Base-by-base conservation (phyloP, 1,140 invertebrate species). In the Drosophila persimilis region DNA sequence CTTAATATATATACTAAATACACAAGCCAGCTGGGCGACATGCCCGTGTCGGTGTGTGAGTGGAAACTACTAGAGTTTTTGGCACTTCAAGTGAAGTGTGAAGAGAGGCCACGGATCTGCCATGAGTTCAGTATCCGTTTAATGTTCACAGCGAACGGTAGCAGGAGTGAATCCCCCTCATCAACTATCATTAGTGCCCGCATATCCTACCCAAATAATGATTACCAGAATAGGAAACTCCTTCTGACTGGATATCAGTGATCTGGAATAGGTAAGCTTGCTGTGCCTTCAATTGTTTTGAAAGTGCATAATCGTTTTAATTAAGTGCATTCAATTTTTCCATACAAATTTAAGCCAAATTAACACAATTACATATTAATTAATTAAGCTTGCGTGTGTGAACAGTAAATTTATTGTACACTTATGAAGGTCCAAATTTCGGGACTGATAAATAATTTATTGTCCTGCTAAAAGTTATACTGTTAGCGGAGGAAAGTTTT, bases 1-100 rank as follows among this genome's bases (percentile, higher is more conserved):
- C 65, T 81, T 64, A 86, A 85, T 81, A 77, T 85, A 74, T 77
- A 77, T 61, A 63, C 44, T 50, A 51, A 67, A 58, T 73, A 66
- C 45, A 48, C 60, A 41, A 50, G 67, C 73, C 80, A 85, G 81
- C 63, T 86, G 81, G 35, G 69, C 50, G 73, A 80, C 63, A 73
- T 55, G 59, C 46, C 20, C 45, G 59, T 69, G 54, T 53, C 57
- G 29, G 59, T 48, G 73, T 55, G 64, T 74, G 77, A 73, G 80
- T 65, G 50, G 70, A 86, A 85, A 85, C 81, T 85, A 85, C 62
- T 81, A 80, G 81, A 80, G 67, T 80, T 80, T 77, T 85, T 86
- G 81, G 81, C 73, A 86, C 73, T 64, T 70, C 57, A 66, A 44
- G 59, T 86, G 81, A 85, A 72, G 81, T 85, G 81, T 86, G 73